Conservation (phyloP, 2,888 invertebrate genomes). For the Entomobrya multifasciata region DNA sequence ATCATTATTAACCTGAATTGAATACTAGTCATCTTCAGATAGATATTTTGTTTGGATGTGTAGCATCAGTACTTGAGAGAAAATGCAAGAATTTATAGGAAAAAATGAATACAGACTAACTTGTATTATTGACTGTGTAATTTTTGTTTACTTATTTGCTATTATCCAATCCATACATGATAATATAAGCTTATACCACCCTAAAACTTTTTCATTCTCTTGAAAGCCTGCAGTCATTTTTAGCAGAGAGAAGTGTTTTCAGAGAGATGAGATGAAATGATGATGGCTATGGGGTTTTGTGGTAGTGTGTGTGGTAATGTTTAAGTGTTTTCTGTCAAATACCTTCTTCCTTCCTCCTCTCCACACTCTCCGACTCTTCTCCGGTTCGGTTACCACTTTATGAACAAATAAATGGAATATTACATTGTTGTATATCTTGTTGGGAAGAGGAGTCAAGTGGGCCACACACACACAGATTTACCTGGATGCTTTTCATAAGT, state of each 20-base stretch:
- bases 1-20: slow-evolving; percentile 12
- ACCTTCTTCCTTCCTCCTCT: slow-evolving; percentile 45
- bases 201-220: slow-evolving; percentile 7
- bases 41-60: slow-evolving; percentile 17
- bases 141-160: slow-evolving; percentile 36
- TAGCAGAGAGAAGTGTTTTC: slow-evolving; percentile 38
- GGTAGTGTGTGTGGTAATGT: slow-evolving; percentile 56
- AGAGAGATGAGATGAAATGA: slow-evolving; percentile 24
- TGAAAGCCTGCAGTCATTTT: too few species aligned
- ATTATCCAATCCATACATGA: not conserved
- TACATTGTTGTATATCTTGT: slow-evolving; percentile 56
- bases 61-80: slow-evolving; percentile 29
- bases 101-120: slow-evolving; percentile 34
- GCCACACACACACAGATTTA: slow-evolving; percentile 56
- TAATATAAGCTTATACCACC: not conserved
- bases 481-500: not conserved
- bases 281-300: slow-evolving; percentile 31
- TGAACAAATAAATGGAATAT: slow-evolving; percentile 47
- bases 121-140: slow-evolving; percentile 20
- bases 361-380: not conserved
- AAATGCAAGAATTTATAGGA: slow-evolving; percentile 48
- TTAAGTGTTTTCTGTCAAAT: slow-evolving; percentile 67
- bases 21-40: slow-evolving; percentile 17
- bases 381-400: slow-evolving; percentile 71
- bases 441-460: slow-evolving; percentile 56